These are phyloP conservation scores for Aporophyla lueneburgensis DNA, from an alignment of 2,888 invertebrate genomes.

Conservation along the genomic window DNA sequence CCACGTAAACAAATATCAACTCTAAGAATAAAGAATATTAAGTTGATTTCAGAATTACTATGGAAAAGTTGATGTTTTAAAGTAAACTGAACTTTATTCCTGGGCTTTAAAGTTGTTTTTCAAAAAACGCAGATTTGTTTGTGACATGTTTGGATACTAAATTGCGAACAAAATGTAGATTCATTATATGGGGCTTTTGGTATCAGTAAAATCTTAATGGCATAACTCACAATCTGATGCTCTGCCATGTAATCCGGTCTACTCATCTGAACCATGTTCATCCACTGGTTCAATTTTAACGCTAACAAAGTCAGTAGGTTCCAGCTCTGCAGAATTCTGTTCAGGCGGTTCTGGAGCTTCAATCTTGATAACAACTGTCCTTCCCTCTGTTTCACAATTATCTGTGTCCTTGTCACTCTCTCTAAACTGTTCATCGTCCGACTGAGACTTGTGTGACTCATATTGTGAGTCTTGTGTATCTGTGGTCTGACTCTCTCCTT, in stretches of 20 bases:
- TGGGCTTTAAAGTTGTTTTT: not conserved
- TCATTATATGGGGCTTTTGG: not conserved
- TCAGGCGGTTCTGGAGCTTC: slow-evolving; percentile 64
- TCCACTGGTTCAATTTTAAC: slow-evolving; percentile 86
- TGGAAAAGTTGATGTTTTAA: not conserved
- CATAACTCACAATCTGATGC: not conserved
- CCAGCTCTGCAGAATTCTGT: slow-evolving; percentile 69
- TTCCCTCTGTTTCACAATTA: slow-evolving; percentile 46
- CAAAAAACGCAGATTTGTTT: not conserved
- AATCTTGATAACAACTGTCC: slow-evolving; percentile 52
- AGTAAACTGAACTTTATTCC: not conserved
- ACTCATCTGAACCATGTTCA: slow-evolving; percentile 20
- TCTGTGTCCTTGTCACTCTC: slow-evolving; percentile 47
- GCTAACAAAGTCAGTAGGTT: slow-evolving; percentile 87
- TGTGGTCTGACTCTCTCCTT: slow-evolving; percentile 16
- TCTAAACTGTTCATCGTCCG: slow-evolving; percentile 47
- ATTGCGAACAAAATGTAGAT: too few species aligned
- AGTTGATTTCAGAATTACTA: not conserved
- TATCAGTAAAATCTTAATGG: not conserved
- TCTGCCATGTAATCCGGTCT: not conserved
- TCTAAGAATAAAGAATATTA: not conserved
- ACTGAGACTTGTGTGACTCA: slow-evolving; percentile 18
- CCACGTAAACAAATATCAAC: not conserved
- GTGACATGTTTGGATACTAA: not conserved
- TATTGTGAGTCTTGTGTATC: slow-evolving; percentile 29